Evolutionary conservation across 2,113 vertebrate genomes (phyloP).

Genomic region (Gila orcuttii): DNA sequence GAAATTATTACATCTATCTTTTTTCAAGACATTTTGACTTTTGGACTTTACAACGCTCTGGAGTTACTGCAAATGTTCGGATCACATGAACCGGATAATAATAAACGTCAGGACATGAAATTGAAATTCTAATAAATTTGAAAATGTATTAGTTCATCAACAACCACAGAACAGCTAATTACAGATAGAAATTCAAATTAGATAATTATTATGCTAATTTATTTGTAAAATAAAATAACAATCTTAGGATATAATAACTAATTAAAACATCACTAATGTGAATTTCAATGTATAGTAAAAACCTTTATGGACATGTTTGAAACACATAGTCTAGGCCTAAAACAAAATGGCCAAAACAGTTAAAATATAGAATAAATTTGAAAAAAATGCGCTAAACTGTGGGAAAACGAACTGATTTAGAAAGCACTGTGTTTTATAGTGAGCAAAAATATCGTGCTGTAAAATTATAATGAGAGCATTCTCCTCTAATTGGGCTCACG

Average conservation of each 20-base stretch:
- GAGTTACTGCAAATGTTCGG: background rate
- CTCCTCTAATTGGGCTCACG: background rate
- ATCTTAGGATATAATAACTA: background rate
- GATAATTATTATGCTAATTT: background rate
- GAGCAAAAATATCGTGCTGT: background rate
- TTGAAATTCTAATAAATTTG: background rate
- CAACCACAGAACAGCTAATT: background rate
- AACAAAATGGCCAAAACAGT: background rate
- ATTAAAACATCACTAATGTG: background rate
- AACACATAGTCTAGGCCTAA: background rate
- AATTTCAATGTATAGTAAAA: background rate
- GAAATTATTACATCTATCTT: background rate
- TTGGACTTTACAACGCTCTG: background rate
- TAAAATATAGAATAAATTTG: background rate
- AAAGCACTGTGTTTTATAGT: background rate
- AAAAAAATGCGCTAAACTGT: background rate
- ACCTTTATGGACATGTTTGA: background rate
- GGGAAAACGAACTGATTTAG: background rate
- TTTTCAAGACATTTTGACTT: background rate
- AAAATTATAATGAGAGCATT: background rate
- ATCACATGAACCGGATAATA: background rate
- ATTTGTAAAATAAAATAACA: background rate
- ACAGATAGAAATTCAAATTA: background rate
- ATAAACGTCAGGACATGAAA: background rate
- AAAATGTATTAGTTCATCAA: background rate